Evolutionary conservation across 2,888 invertebrate species (phyloP).

Genomic region (Quadroppia sp.): DNA sequence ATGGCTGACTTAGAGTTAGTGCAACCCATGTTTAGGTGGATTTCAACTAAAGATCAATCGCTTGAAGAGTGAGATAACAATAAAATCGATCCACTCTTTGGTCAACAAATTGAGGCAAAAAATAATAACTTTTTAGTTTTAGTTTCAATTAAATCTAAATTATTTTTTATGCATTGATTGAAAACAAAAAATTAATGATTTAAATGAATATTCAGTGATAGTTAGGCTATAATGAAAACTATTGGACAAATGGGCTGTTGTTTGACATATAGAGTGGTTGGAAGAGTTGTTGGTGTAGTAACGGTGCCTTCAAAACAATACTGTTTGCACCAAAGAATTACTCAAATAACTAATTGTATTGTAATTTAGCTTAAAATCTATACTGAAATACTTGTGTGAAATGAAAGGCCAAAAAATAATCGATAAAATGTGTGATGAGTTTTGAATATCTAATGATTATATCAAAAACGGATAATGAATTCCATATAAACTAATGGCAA

Average conservation of each 20-base stretch:
- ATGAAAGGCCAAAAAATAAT: not conserved
- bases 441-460: conserved; percentile 7
- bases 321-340: not conserved
- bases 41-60: conserved; percentile 2
- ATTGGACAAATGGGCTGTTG: not conserved
- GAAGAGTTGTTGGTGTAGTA: conserved; percentile 22
- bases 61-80: conserved; percentile 17
- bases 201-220: not conserved
- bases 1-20: conserved; percentile 52
- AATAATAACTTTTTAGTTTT: not conserved
- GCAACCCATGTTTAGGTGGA: conserved; percentile 42
- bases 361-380: conserved; percentile 21
- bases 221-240: not conserved
- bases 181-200: not conserved
- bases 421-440: conserved; percentile 11
- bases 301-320: conserved; percentile 26
- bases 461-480: conserved; percentile 7
- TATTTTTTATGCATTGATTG: not conserved
- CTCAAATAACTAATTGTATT: not conserved
- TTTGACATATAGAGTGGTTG: conserved; percentile 25
- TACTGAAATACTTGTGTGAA: not conserved
- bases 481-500: not conserved
- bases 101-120: not conserved
- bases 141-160: not conserved
- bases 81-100: conserved; percentile 20